Evolutionary conservation across 2,797 vertebrate species (phyloP).

Genomic region (Crenichthys baileyi): DNA sequence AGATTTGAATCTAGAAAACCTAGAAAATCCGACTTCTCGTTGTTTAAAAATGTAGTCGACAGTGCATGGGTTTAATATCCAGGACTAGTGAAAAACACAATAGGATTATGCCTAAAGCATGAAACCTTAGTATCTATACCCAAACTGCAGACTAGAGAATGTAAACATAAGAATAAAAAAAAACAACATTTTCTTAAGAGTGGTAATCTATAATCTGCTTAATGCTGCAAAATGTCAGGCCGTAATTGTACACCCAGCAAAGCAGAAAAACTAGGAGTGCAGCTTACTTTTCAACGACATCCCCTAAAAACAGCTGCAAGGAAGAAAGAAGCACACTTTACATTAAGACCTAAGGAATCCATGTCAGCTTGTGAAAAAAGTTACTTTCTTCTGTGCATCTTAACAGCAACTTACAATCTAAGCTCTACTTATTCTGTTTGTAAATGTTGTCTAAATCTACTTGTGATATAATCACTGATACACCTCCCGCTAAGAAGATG

Average conservation of each 20-base stretch:
- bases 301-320: background rate
- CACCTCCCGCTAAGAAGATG: constrained; percentile 29
- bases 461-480: constrained; percentile 24
- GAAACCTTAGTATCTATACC: background rate
- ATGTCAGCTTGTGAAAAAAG: background rate
- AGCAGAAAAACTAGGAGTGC: background rate
- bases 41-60: background rate
- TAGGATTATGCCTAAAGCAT: background rate
- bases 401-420: background rate
- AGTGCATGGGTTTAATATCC: background rate
- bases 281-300: background rate
- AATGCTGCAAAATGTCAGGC: background rate
- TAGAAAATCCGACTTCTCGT: background rate
- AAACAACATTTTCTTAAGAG: background rate
- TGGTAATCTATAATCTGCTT: background rate
- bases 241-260: background rate
- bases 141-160: background rate
- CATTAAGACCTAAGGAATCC: background rate
- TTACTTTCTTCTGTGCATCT: background rate
- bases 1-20: background rate
- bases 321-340: background rate
- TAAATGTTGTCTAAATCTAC: constrained; percentile 6
- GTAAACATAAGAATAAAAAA: too few relatives aligned
- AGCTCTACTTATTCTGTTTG: background rate
- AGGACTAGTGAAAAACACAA: background rate